phyloP scores from a whole-genome alignment of 2,888 invertebrate species.

The Agrilus mali region DNA sequence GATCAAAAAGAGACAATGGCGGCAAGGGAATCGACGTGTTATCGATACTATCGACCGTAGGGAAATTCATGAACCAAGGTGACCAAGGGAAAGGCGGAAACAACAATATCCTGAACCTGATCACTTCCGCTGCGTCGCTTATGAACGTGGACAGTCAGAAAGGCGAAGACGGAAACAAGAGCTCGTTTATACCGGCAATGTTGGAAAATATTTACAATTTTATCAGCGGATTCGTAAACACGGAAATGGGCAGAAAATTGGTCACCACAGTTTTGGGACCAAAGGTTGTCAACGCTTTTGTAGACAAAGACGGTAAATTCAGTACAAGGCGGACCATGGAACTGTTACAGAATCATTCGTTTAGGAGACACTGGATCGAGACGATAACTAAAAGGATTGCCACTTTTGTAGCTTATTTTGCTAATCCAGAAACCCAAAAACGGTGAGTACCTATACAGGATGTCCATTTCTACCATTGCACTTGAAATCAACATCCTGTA shows the following conservation, averaged over 20 bases:
- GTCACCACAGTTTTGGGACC: constrained; percentile 64
- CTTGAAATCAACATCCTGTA: too few species aligned
- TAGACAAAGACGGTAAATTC: constrained; percentile 54
- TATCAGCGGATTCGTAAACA: constrained; percentile 68
- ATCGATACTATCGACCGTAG: constrained; percentile 12
- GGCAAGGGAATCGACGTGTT: too few species aligned
- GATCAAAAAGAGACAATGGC: too few species aligned
- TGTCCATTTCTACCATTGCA: too few species aligned
- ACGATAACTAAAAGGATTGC: constrained; percentile 62
- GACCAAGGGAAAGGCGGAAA: too few species aligned
- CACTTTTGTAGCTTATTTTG: constrained; percentile 57
- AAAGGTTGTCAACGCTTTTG: constrained; percentile 54
- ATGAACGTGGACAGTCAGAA: constrained; percentile 4
- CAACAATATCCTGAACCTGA: too few species aligned
- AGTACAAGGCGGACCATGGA: constrained; percentile 62
- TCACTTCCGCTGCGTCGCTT: not conserved
- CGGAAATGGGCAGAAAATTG: constrained; percentile 60
- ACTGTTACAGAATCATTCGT: constrained; percentile 67
- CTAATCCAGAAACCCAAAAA: constrained; percentile 63
- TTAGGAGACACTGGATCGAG: constrained; percentile 70
- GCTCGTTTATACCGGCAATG: constrained; percentile 59
- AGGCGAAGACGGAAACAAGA: constrained; percentile 33
- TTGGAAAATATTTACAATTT: constrained; percentile 56
- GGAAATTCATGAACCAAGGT: constrained; percentile 13
- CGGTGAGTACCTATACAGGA: too few species aligned